phyloP scores from a whole-genome alignment of 1,140 invertebrate species.

The Caenorhabditis latens region DNA sequence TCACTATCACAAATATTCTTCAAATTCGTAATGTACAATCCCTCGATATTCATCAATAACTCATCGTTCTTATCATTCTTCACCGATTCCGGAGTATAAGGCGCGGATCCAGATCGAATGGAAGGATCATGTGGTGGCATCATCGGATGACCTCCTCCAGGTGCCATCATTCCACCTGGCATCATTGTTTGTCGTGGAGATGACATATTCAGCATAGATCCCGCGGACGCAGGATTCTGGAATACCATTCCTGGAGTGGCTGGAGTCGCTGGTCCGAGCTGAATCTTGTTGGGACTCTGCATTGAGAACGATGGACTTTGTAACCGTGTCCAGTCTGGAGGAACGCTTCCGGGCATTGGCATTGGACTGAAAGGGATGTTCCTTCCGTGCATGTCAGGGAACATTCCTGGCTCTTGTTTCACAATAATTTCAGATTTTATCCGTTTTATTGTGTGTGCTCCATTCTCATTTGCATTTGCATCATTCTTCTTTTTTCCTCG shows the following conservation, averaged over 20 bases:
- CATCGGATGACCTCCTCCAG: background rate
- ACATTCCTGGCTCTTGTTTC: conserved; percentile 40
- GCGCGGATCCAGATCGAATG: conserved; percentile 1
- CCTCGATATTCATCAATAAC: conserved; percentile 31
- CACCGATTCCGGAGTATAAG: conserved; percentile 38
- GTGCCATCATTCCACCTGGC: background rate
- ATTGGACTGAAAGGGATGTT: conserved; percentile 43
- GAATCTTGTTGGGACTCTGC: conserved; percentile 28
- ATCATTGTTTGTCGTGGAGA: conserved; percentile 30
- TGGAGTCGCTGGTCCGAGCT: conserved; percentile 5
- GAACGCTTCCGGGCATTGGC: conserved; percentile 50
- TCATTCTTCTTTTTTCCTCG: conserved; percentile 27
- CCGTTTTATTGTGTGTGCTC: conserved; percentile 19
- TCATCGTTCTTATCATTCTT: conserved; percentile 44
- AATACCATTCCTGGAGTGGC: conserved; percentile 27
- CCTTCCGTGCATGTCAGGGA: conserved; percentile 19
- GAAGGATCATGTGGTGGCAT: conserved; percentile 26
- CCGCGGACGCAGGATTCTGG: conserved; percentile 30
- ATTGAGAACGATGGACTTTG: conserved; percentile 42
- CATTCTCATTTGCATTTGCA: background rate
- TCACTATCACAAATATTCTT: background rate
- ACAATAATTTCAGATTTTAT: conserved; percentile 12
- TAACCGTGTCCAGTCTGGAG: conserved; percentile 36
- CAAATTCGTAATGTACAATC: background rate
- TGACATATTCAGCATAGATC: conserved; percentile 40